Conservation (phyloP, 2,113 vertebrate species). For the Prochilodus magdalenae region DNA sequence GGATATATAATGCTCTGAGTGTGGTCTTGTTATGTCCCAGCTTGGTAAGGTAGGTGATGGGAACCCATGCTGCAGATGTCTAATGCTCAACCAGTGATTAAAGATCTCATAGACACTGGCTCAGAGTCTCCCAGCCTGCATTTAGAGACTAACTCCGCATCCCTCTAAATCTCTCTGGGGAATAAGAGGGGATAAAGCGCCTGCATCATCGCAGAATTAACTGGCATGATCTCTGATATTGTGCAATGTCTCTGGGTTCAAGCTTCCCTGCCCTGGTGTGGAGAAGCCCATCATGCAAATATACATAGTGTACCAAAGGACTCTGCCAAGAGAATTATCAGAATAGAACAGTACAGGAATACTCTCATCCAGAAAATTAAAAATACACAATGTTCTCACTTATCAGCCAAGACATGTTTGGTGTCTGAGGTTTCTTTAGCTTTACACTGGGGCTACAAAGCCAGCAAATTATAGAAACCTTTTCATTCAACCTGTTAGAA, state of each 20-base stretch:
- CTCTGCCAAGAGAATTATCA: neutral
- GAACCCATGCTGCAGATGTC: slow-evolving; percentile 26
- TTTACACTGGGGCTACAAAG: too few relatives aligned
- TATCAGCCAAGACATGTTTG: too few relatives aligned
- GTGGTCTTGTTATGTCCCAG: slow-evolving; percentile 32
- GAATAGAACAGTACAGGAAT: too few relatives aligned
- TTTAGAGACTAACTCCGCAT: neutral
- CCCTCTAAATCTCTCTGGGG: neutral
- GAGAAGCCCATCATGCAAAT: neutral
- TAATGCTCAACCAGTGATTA: slow-evolving; percentile 36
- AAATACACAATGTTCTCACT: too few relatives aligned
- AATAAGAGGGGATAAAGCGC: neutral
- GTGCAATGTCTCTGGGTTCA: neutral
- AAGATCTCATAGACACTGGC: slow-evolving; percentile 37
- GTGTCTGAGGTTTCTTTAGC: too few relatives aligned
- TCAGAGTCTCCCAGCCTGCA: neutral
- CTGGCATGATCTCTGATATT: neutral
- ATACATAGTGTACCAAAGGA: neutral
- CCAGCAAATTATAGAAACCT: too few relatives aligned
- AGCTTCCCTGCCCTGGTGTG: neutral
- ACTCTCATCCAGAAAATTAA: too few relatives aligned
- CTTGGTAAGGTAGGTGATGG: slow-evolving; percentile 25
- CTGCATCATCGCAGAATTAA: slow-evolving; percentile 9
- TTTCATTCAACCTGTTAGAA: too few relatives aligned
- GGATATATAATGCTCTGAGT: neutral